Evolutionary conservation across 2,888 invertebrate genomes (phyloP).

Genomic region (Synanthedon myopaeformis): DNA sequence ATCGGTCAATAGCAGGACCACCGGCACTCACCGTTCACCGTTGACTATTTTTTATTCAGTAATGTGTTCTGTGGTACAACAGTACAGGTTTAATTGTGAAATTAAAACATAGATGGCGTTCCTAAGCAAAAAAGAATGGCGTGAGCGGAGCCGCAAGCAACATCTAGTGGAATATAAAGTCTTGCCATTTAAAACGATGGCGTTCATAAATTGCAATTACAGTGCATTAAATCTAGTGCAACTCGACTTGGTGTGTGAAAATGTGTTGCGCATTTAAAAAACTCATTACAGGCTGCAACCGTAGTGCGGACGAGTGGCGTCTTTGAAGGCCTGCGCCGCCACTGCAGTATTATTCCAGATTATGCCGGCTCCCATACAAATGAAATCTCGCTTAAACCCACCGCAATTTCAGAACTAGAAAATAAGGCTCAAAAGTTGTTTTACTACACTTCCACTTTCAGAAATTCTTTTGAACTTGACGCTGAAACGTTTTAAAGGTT

Average conservation of each 20-base stretch:
- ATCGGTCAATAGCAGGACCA: too few relatives aligned
- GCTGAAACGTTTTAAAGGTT: constrained; percentile 13
- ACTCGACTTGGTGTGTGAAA: constrained; percentile 44
- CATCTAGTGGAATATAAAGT: constrained; percentile 6
- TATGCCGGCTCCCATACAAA: constrained; percentile 67
- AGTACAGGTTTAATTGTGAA: too few relatives aligned
- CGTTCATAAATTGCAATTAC: constrained; percentile 27
- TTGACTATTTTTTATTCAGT: too few relatives aligned
- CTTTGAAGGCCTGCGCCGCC: constrained; percentile 64
- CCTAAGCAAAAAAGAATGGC: neutral
- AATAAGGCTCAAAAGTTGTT: constrained; percentile 63
- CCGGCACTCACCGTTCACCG: too few relatives aligned
- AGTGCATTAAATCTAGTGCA: constrained; percentile 43
- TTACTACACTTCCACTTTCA: constrained; percentile 56
- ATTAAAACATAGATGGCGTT: too few relatives aligned
- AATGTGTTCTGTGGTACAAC: too few relatives aligned
- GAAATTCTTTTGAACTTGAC: constrained; percentile 42
- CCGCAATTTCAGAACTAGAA: constrained; percentile 66
- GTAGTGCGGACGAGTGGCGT: constrained; percentile 63
- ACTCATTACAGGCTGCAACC: constrained; percentile 66
- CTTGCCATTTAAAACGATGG: constrained; percentile 11
- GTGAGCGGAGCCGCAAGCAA: constrained; percentile 12
- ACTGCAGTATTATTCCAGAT: constrained; percentile 67
- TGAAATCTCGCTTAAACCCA: constrained; percentile 69
- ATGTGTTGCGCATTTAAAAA: constrained; percentile 64